Conservation (phyloP, 2,888 invertebrate genomes). For the Nemoura dubitans region DNA sequence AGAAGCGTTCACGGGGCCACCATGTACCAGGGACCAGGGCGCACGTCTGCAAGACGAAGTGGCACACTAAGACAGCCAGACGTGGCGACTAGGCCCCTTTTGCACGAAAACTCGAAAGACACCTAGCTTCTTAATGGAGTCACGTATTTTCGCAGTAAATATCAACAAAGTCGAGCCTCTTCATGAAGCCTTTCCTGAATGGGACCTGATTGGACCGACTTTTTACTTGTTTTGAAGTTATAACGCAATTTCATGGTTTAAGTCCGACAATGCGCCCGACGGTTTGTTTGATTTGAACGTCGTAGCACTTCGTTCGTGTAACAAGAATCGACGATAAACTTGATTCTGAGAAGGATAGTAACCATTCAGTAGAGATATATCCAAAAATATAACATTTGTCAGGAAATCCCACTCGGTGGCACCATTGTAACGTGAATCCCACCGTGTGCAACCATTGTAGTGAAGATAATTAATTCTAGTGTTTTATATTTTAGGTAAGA, state of each 20-base stretch:
- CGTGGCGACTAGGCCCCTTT: not conserved
- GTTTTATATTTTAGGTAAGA: not conserved
- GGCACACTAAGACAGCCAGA: not conserved
- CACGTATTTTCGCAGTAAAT: slow-evolving; percentile 17
- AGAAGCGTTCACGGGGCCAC: not conserved
- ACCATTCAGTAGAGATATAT: not conserved
- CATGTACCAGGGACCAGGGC: not conserved
- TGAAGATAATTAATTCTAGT: not conserved
- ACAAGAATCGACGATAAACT: not conserved
- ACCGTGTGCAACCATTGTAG: no score
- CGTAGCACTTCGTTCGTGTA: not conserved
- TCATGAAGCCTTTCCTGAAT: not conserved
- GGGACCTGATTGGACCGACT: not conserved
- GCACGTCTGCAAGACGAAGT: slow-evolving; percentile 24
- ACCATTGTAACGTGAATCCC: not conserved
- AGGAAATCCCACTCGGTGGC: not conserved
- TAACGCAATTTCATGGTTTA: not conserved
- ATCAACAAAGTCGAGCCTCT: slow-evolving; percentile 22
- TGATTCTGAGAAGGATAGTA: not conserved
- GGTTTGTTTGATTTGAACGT: not conserved
- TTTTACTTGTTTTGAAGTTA: not conserved
- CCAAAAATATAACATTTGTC: not conserved
- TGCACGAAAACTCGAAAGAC: not conserved
- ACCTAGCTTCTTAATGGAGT: not conserved
- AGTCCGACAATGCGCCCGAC: not conserved